Conservation (phyloP, 1,140 invertebrate genomes). For the Hyposmocoma kahamanoa region DNA sequence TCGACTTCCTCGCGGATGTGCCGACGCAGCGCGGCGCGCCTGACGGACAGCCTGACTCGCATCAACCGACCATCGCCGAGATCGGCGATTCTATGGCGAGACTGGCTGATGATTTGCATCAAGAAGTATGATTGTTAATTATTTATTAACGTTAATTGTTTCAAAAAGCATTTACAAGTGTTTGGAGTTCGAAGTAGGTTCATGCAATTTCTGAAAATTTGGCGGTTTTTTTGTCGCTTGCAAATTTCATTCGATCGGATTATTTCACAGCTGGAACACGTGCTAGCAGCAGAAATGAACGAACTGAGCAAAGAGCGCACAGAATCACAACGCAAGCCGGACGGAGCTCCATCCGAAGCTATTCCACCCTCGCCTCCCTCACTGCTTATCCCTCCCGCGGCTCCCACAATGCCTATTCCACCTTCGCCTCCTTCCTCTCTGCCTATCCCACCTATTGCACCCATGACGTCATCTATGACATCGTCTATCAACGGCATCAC, state of each 20-base stretch:
- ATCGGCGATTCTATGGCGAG: constrained; percentile 89
- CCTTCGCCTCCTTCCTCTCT: no score
- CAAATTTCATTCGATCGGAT: no score
- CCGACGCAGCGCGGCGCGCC: constrained; percentile 75
- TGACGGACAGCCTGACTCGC: constrained; percentile 71
- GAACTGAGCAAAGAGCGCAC: constrained; percentile 50
- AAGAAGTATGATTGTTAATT: constrained; percentile 72
- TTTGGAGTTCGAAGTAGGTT: no score
- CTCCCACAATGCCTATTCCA: not conserved
- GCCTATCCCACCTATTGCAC: constrained; percentile 24
- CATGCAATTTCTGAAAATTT: not conserved
- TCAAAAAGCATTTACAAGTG: no score
- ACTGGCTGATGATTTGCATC: constrained; percentile 86
- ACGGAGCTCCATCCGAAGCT: constrained; percentile 55
- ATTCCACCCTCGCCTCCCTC: constrained; percentile 50
- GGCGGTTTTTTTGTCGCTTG: constrained; percentile 23
- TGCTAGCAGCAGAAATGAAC: constrained; percentile 62
- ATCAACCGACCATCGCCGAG: constrained; percentile 86
- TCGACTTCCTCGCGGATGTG: constrained; percentile 92
- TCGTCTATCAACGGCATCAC: constrained; percentile 30
- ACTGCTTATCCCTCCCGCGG: constrained; percentile 46
- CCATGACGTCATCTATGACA: constrained; percentile 23
- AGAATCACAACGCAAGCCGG: constrained; percentile 56
- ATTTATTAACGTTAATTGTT: not conserved
- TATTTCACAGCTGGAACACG: constrained; percentile 65